Base-by-base conservation (phyloP, 2,113 vertebrate genomes). In the Ia io region DNA sequence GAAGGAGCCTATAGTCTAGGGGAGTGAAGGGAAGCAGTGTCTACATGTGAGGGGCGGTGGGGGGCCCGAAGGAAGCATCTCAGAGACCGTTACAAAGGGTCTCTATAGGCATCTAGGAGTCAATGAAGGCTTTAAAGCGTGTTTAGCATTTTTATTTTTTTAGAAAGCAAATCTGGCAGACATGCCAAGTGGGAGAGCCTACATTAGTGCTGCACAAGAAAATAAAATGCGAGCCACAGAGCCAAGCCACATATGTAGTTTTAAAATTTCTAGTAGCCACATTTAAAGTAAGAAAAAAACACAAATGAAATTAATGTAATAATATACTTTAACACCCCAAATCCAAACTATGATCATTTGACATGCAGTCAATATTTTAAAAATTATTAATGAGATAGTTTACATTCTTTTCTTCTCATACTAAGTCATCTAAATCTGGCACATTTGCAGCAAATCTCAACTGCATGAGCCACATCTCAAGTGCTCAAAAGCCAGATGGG, bases 271-370 rank as follows among this genome's bases (percentile, higher is more conserved):
- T 92, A 67, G 14, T 14, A 71, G 70, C 76, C 70, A 84, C 82
- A 88, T 80, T 74, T 88, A 95, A 86, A n/a, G 69, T 30, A 87
- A 49, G 9, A 59, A 84, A 53, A 90, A 63, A 42, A 65, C 22
- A 25, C 17, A 44, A 92, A 37, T 69, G 47, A 79, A 92, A 90
- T 67, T 93, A 92, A 95, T 69, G 63, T 78, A 95, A 73, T 88
- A 90, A 93, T 71, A 67, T 65, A 79, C 71, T 79, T 78, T 61
- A 92, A 82, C 13, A 5, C 42, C 35, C 59, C 63, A 20, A 84
- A 76, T 61, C 37, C 70, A 94, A 94, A 76, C 8, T 42, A 67
- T 5, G 70, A 77, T 78, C 37, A 84, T n/a, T 84, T 16, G 71
- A 71, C 67, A 87, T 78, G 20, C 25, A 56, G 69, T 87, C 30